Evolutionary conservation across 2,888 invertebrate genomes (phyloP).

Genomic region (Patella caerulea): DNA sequence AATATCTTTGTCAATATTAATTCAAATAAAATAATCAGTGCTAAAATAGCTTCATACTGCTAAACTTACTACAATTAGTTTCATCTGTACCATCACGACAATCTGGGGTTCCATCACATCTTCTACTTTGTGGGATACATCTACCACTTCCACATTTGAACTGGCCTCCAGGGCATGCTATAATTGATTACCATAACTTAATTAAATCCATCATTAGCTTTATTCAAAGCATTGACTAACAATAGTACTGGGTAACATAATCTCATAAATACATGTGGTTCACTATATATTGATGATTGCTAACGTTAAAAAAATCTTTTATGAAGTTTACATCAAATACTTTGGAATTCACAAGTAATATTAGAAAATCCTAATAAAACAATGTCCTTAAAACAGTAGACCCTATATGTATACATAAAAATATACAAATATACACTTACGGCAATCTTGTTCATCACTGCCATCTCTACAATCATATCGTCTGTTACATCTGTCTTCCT

Average conservation of each 20-base stretch:
- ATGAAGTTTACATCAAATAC: too few species aligned
- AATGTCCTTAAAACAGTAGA: background rate
- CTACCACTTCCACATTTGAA: slow-evolving; percentile 54
- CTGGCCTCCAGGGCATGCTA: slow-evolving; percentile 47
- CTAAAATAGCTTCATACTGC: background rate
- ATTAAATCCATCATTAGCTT: background rate
- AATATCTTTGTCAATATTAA: too few species aligned
- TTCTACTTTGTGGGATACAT: slow-evolving; percentile 46
- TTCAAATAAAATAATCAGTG: background rate
- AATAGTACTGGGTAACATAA: too few species aligned
- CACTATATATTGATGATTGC: too few species aligned
- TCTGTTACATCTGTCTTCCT: slow-evolving; percentile 67
- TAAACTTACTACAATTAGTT: slow-evolving; percentile 55
- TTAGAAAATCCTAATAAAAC: too few species aligned
- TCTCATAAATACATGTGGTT: too few species aligned
- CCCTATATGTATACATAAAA: too few species aligned
- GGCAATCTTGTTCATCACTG: slow-evolving; percentile 78
- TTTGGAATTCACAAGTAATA: too few species aligned
- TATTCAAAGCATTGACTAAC: too few species aligned
- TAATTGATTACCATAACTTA: background rate
- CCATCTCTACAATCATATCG: slow-evolving; percentile 80
- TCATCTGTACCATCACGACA: slow-evolving; percentile 67
- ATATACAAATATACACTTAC: slow-evolving; percentile 55
- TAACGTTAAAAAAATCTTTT: too few species aligned
- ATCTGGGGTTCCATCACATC: slow-evolving; percentile 62